Evolutionary conservation across 2,888 invertebrate species (phyloP), one percentile per base, ranked within the genome.

Genomic region (Copidosoma aretas): DNA sequence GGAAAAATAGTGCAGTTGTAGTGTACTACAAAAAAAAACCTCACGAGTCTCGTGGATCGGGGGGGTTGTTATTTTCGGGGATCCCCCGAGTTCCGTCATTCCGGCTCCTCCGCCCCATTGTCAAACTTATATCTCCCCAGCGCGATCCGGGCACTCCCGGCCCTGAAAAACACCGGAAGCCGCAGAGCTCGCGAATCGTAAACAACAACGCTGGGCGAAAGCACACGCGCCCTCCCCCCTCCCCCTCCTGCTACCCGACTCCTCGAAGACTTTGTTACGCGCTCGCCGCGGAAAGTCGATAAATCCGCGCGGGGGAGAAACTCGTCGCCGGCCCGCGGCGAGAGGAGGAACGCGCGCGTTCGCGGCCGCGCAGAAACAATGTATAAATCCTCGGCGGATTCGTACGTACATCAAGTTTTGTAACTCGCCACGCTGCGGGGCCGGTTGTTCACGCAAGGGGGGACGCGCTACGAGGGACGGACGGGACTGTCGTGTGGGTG

Each of bases 351-450:
- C 43, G n/a, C 25, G 66, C 72, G 66, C 68, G 67, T 68, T 68
- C 73, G 75, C 71, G 32, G 32, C 32, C 8, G 32, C 70, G 56
- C 68, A 66, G 71, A 71, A 75, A 77, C 78, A 77, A 79, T 80
- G 76, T 78, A 79, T 81, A 80, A 79, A 78, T 79, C 77, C 73
- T 75, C 73, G 76, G 41, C n/a, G n/a, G n/a, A n/a, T n/a, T n/a
- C 75, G 76, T 74, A 75, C 73, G 75, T 80, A 78, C 76, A 78
- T 80, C 80, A 78, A 76, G 76, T 78, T 80, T 81, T 80, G 80
- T 78, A 76, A 79, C 73, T 75, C n/a, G 43, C 12, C 25, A 5
- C 41, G 41, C 41, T 8, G 21, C 58, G 19, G 22, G 71, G 71
- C 72, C 75, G 76, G 78, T 79, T 80, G 78, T 79, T 78, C 80